Conservation (phyloP, 2,797 vertebrate species). For the Tadarida brasiliensis region DNA sequence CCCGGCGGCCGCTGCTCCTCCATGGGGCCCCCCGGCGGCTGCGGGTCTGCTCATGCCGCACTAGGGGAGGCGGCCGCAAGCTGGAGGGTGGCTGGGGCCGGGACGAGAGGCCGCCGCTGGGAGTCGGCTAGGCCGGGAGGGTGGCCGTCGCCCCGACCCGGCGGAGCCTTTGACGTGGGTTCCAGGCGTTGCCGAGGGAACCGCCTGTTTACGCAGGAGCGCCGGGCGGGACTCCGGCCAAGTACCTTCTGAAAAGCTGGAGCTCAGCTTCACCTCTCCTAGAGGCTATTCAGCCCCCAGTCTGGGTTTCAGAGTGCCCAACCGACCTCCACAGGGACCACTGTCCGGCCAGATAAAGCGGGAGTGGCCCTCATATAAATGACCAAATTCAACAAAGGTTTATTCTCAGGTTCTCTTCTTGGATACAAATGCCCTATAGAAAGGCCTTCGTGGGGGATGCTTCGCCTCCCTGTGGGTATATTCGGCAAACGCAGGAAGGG, state of each 20-base stretch:
- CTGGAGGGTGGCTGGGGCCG: background rate
- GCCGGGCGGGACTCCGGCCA: constrained; percentile 35
- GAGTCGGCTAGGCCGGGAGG: background rate
- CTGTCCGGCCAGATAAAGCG: background rate
- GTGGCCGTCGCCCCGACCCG: background rate
- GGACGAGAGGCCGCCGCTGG: background rate
- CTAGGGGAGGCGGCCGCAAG: background rate
- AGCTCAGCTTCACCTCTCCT: background rate
- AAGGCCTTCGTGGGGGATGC: background rate
- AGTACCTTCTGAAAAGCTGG: background rate
- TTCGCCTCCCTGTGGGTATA: background rate
- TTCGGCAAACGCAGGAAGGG: background rate
- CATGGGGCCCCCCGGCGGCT: constrained; percentile 83
- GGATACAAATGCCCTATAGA: background rate
- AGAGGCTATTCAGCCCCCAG: fast-evolving
- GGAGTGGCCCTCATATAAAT: background rate
- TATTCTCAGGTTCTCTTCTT: background rate
- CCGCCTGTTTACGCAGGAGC: constrained; percentile 76
- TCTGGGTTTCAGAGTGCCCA: background rate
- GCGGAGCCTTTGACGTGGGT: constrained; percentile 51
- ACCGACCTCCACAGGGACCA: background rate
- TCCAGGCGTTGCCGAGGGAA: constrained; percentile 84
- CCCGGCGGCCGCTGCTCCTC: constrained; percentile 76
- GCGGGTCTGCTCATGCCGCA: constrained; percentile 83
- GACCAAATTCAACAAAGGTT: background rate